A percentile compares a stretch with the other conserved stretches of the same genome.
Conservation (phyloP, 2,888 invertebrate genomes). For the Allygus modestus region DNA sequence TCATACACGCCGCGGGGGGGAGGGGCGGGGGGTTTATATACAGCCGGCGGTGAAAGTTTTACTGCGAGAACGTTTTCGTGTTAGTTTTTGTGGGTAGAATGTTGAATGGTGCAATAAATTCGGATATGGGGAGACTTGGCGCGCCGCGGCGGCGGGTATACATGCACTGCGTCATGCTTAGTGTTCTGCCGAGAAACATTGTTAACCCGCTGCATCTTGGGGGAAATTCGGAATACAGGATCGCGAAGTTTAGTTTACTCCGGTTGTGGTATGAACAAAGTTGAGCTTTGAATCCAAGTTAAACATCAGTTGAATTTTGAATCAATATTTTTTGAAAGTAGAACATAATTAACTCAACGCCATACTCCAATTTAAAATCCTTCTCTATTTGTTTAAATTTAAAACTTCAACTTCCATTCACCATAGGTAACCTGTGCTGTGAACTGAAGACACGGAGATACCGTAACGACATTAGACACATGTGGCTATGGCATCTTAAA, state of each 20-base stretch:
- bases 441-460: too few relatives aligned
- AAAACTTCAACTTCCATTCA: too few relatives aligned
- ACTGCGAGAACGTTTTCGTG: conserved; percentile 29
- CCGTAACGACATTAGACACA: too few relatives aligned
- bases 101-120: conserved; percentile 24
- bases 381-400: too few relatives aligned
- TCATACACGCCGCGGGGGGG: neutral
- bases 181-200: neutral
- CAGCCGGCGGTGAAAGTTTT: conserved; percentile 26
- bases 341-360: too few relatives aligned
- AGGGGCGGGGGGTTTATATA: neutral
- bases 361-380: too few relatives aligned
- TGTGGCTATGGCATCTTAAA: too few relatives aligned
- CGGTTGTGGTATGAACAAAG: neutral
- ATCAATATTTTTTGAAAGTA: too few relatives aligned
- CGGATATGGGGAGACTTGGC: neutral
- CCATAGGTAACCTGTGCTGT: too few relatives aligned
- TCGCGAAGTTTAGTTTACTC: neutral
- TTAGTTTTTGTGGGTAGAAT: conserved; percentile 25
- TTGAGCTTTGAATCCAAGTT: too few relatives aligned
- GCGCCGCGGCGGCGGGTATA: neutral
- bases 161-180: neutral
- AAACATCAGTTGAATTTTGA: too few relatives aligned
- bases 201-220: neutral
- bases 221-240: neutral